Conservation (phyloP, 2,888 invertebrate species). For the Phyllotreta cruciferae region DNA sequence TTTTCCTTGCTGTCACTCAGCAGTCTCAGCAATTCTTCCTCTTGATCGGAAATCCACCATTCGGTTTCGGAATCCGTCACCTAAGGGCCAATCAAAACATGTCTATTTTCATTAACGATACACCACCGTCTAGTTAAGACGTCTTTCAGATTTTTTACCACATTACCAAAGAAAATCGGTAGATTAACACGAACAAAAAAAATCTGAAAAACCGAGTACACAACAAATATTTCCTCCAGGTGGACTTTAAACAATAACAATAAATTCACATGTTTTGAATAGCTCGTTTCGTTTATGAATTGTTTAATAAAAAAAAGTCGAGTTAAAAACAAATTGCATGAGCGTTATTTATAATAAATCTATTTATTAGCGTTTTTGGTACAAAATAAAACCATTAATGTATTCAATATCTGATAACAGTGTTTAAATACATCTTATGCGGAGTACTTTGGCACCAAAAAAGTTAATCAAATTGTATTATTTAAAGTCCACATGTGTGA, state of each 20-base stretch:
- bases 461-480: conserved; percentile 37
- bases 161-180: neutral
- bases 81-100: conserved; percentile 60
- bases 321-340: conserved; percentile 42
- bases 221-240: conserved; percentile 42
- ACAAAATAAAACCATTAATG: neutral
- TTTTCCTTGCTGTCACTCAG: conserved; percentile 74
- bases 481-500: conserved; percentile 62
- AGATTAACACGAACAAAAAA: conserved; percentile 1
- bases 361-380: neutral
- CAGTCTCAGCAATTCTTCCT: conserved; percentile 77
- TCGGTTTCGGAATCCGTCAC: conserved; percentile 74
- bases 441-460: no score
- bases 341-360: conserved; percentile 46
- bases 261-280: conserved; percentile 31
- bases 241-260: conserved; percentile 61
- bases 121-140: conserved; percentile 46
- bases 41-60: conserved; percentile 80
- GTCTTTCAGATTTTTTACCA: conserved; percentile 14
- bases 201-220: conserved; percentile 10
- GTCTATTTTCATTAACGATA: conserved; percentile 51
- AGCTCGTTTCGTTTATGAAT: conserved; percentile 15
- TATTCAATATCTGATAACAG: conserved; percentile 19
- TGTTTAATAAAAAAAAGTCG: conserved; percentile 16
- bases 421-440: neutral